Evolutionary conservation across 2,888 invertebrate genomes (phyloP), one percentile per base, ranked within the genome.

Genomic region (Microplitis deprimator): DNA sequence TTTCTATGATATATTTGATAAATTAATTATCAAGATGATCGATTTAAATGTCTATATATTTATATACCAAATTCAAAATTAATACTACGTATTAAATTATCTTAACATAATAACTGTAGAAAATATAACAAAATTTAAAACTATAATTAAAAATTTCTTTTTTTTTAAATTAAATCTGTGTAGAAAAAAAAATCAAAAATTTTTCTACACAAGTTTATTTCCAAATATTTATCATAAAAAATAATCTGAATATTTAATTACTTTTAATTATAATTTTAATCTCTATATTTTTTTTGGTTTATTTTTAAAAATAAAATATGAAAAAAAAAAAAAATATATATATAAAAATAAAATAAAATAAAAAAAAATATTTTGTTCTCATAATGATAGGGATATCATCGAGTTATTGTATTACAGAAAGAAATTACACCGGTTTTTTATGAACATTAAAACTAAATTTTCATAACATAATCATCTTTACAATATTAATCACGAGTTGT

Each of bases 1-100:
- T 20, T 73, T 73, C 20, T 62, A 65, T 40, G n/a, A 20, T 65
- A 50, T 50, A 50, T 41, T 73, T 16, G 39, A 6, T 7, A 73
- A 41, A 61, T 72, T 6, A 61, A 40, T 40, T 39, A 68, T 68
- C 16, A 68, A 68, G 6, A 39, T 68, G n/a, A 68, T n/a, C 29
- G 29, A 29, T 29, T 29, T 29, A 29, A 29, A 29, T 29, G 29
- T 29, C 29, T 29, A 29, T 29, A 29, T 29, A 29, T 29, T 29
- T 29, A 29, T 29, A 29, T 29, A 29, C 29, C 29, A 29, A 29
- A 29, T 29, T 29, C 29, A 4, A 29, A 50, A 50, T 50, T 50
- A 50, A 3, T 13, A 50, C 13, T 50, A 50, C 1, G 13, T 13
- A 50, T 50, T 29, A 29, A 29, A 29, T 29, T 29, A 29, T 29